Evolutionary conservation across 2,797 vertebrate genomes (phyloP), one percentile per base, ranked within the genome.

Genomic region (Poeciliopsis infans): DNA sequence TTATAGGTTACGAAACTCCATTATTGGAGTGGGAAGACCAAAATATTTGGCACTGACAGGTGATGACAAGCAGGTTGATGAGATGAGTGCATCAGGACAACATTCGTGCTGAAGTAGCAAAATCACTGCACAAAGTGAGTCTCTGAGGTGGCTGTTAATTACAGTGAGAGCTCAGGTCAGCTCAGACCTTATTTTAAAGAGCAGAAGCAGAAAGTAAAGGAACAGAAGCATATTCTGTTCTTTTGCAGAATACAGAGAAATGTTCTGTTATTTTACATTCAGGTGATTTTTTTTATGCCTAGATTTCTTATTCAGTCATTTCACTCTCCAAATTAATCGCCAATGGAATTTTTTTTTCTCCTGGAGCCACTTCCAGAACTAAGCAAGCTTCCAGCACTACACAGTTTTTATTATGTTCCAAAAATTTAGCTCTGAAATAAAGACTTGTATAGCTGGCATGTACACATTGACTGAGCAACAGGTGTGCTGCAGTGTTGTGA

Each of bases 111-210:
- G 71, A 76, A 75, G 77, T 68, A 41, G 66, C 76, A 74, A 83
- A 79, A 72, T 71, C 49, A 45, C 80, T 76, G 59, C 74, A 76
- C 69, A 77, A 41, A 78, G 72, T 6, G 55, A 66, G 46, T 70
- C 16, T 76, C 75, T 71, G 71, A 84, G 77, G 83, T 68, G 57
- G 80, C 79, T 87, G 23, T 53, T 72, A 78, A 71, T 61, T 31
- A 61, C 57, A 2, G 15, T 61, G 12, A 18, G 28, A 31, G 57
- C 15, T 31, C 46, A 72, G 72, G 66, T 68, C 55, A 57, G 59
- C 53, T 74, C 46, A 39, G 33, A 55, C 45, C 72, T 79, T 79
- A 87, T 79, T 84, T 75, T 71, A 51, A 31, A 73, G 77, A 68
- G 36, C 23, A 31, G 25, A 70, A 18, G n/a, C 28, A 23, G 51